Base-by-base conservation (phyloP, 2,888 invertebrate species). In the Aphidius colemani region DNA sequence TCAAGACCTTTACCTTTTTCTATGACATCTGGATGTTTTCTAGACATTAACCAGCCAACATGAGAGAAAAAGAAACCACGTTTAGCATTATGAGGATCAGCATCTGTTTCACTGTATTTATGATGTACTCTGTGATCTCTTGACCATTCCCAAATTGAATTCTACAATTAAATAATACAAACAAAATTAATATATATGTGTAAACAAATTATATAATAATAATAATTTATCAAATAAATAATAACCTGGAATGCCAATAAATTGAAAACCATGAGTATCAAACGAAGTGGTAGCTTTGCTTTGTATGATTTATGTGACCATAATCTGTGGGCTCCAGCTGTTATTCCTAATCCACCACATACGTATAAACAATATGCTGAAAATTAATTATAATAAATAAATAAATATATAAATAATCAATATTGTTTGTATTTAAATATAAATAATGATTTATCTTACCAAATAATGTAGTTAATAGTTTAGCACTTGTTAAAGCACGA, bases 261-360 rank as follows among this genome's bases (percentile, higher is more conserved):
- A 83, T 98, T 95, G 10, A 86, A 67, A 67, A 88, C 82, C 10
- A 98, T 86, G 46, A 98, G 83, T 7, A 95, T 74, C 71, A 84
- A 92, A 91, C 93, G 86, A 6, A 97, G 86, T 0, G 95, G 98
- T 87, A 92, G 89, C 82, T 90, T 95, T 7, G 98, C 98, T 85
- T 97, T 97, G 86, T 97, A 98, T 0, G 96, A 89, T 76, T 93
- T 90, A 84, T 98, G 98, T 1, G 97, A 89, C 97, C 98, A 98
- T 43, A 97, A 87, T 73, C 98, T 86, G 84, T 98, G 98, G 3
- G 95, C 96, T 40, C 99, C 99, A 18, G 96, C 98, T 11, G 98
- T 98, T 69, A 98, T 94, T 13, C 98, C 98, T 66, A 98, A 83
- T 6, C 94, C 97, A 7, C 92, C 90, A 69, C 88, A 82, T 63